Evolutionary conservation across 2,888 invertebrate genomes (phyloP).

Genomic region (Scaptodrosophila latifasciaeformis): DNA sequence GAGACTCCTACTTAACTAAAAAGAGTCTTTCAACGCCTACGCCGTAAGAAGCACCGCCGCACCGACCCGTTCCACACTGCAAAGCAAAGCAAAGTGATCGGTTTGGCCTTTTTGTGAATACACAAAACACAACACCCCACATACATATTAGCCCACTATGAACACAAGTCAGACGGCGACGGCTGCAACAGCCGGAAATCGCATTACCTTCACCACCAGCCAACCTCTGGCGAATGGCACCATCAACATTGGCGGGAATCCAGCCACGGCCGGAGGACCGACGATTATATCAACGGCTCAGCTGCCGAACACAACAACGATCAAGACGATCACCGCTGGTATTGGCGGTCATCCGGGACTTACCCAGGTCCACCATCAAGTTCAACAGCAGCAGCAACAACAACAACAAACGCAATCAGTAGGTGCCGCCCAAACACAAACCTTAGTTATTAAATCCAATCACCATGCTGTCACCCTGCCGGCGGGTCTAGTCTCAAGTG

Average conservation of each 20-base stretch:
- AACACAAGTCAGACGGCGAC: conserved; percentile 71
- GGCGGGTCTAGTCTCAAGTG: conserved; percentile 76
- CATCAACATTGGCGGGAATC: conserved; percentile 77
- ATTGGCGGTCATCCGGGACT: conserved; percentile 63
- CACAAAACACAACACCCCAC: conserved; percentile 15
- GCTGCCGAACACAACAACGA: conserved; percentile 75
- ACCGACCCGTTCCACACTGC: conserved; percentile 14
- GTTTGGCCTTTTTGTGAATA: no score
- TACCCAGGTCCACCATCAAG: conserved; percentile 65
- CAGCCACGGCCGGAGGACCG: conserved; percentile 52
- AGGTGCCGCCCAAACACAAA: conserved; percentile 75
- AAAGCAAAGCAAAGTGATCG: conserved; percentile 1
- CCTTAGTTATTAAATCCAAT: conserved; percentile 75
- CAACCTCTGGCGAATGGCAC: conserved; percentile 84
- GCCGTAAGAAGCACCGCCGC: conserved; percentile 43
- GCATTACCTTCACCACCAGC: conserved; percentile 78
- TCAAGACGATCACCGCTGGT: conserved; percentile 72
- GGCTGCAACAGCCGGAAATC: conserved; percentile 75
- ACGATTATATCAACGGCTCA: conserved; percentile 75
- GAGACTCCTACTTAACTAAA: no score
- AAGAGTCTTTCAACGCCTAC: no score
- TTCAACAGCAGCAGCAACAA: conserved; percentile 53
- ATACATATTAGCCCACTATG: conserved; percentile 49
- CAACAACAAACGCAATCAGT: conserved; percentile 71
- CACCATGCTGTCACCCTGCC: conserved; percentile 77